Percentiles rank a stretch among this genome's conserved stretches.
Evolutionary conservation across 2,797 vertebrate species (phyloP).

Genomic region (Dryobates pubescens): DNA sequence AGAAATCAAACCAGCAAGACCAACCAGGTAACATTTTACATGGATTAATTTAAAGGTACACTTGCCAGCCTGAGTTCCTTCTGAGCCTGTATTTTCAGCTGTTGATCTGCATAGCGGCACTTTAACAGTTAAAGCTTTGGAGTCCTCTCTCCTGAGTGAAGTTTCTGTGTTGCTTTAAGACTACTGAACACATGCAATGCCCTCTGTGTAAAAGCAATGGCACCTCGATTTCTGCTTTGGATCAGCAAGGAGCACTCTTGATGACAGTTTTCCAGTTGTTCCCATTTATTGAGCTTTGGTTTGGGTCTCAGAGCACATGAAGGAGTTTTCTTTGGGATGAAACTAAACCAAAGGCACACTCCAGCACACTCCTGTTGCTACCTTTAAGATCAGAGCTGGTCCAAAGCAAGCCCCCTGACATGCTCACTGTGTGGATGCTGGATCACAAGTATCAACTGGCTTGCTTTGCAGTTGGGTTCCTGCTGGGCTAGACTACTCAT

Average conservation of each 20-base stretch:
- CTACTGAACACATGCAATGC: not conserved
- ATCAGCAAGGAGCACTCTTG: not conserved
- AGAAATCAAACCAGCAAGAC: not conserved
- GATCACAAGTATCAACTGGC: not conserved
- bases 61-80: not conserved
- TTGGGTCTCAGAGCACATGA: not conserved
- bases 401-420: not conserved
- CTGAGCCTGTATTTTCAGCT: not conserved
- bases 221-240: not conserved
- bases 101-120: not conserved
- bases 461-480: not conserved
- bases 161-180: not conserved
- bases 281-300: not conserved
- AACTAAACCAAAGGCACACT: not conserved
- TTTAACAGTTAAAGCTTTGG: too few relatives aligned
- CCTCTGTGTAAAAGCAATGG: not conserved
- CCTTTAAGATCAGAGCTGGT: not conserved
- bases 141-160: not conserved
- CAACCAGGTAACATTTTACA: not conserved
- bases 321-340: not conserved
- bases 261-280: not conserved
- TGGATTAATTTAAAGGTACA: not conserved
- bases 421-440: not conserved
- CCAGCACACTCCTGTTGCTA: accelerated
- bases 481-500: not conserved